Conservation (phyloP, 2,113 vertebrate species). For the Microtus montanus region DNA sequence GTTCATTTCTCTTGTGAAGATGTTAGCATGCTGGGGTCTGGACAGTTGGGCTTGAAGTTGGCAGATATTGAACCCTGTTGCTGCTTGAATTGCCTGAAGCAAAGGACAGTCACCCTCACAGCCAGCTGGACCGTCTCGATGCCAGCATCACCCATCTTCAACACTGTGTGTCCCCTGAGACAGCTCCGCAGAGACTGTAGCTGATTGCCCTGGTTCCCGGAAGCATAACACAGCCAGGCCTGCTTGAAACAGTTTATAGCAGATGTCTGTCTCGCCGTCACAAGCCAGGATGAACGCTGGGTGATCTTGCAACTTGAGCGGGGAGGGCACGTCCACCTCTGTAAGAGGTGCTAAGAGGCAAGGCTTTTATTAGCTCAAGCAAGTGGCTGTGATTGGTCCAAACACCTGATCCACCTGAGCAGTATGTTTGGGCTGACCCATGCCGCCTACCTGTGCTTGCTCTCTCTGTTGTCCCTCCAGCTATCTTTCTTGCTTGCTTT, state of each 20-base stretch:
- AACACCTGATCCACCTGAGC: too few species aligned
- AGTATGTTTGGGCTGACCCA: too few species aligned
- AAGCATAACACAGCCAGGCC: not conserved
- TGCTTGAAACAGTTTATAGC: not conserved
- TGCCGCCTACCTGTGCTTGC: not conserved
- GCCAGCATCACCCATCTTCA: too few species aligned
- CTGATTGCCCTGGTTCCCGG: not conserved
- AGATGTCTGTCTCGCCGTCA: not conserved
- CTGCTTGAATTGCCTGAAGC: not conserved
- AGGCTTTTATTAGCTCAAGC: not conserved
- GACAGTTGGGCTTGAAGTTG: not conserved
- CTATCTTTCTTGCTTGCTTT: not conserved
- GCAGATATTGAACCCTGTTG: not conserved
- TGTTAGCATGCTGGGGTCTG: not conserved
- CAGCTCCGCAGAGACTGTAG: too few species aligned
- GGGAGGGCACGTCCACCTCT: too few species aligned
- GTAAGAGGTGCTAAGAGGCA: not conserved
- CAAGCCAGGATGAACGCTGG: not conserved
- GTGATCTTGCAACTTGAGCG: not conserved
- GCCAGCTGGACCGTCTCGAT: not conserved
- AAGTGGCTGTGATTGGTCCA: not conserved
- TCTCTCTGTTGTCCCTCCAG: not conserved
- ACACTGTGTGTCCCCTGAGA: not conserved
- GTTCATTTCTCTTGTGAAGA: not conserved
- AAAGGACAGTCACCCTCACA: not conserved